Evolutionary conservation across 2,113 vertebrate genomes (phyloP).

Genomic region (Pipra filicauda): DNA sequence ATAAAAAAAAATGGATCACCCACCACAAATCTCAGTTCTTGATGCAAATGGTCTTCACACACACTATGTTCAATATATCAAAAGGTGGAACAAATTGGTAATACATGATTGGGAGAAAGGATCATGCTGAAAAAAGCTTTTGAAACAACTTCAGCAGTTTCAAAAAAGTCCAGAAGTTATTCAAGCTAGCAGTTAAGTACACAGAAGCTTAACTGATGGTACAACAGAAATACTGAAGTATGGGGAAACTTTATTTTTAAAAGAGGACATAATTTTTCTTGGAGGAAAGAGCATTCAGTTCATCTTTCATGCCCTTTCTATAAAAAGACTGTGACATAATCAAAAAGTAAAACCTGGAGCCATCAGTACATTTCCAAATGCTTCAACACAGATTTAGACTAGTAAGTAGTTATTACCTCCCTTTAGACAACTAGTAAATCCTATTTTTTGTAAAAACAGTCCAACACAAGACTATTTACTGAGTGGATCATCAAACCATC

Average conservation of each 20-base stretch:
- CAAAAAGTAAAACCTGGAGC: background rate
- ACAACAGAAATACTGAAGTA: background rate
- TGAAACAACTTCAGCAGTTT: background rate
- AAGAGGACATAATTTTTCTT: background rate
- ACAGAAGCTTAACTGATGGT: background rate
- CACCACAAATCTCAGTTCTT: background rate
- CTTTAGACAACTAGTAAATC: background rate
- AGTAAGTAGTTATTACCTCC: background rate
- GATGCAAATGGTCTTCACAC: background rate
- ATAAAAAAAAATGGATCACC: background rate
- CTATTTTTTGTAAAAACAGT: background rate
- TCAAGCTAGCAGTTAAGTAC: background rate
- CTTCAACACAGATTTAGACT: background rate
- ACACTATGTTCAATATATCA: rapidly evolving
- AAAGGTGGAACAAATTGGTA: background rate
- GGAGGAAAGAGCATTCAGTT: background rate
- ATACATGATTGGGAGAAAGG: background rate
- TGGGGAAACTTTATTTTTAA: background rate
- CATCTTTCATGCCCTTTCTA: background rate
- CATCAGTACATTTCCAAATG: background rate
- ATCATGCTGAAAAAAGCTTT: background rate
- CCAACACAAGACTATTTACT: background rate
- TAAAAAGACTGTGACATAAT: background rate
- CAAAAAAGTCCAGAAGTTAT: background rate
- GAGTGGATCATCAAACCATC: background rate